Evolutionary conservation across 2,888 invertebrate genomes (phyloP).

Genomic region (Ormia ochracea): DNA sequence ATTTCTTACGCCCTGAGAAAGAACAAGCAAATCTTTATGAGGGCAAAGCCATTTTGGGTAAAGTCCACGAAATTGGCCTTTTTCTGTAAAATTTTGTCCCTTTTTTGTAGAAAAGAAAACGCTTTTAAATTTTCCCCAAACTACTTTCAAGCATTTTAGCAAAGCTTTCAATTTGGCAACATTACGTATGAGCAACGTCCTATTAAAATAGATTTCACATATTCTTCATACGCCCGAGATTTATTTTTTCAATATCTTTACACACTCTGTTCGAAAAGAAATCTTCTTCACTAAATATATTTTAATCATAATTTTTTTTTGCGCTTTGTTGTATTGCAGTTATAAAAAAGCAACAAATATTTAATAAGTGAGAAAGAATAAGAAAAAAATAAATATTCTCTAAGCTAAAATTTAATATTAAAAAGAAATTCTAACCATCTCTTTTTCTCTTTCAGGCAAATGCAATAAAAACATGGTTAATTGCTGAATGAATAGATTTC

Average conservation of each 20-base stretch:
- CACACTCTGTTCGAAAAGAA: not conserved
- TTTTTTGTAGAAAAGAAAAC: too few relatives aligned
- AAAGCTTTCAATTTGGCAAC: too few relatives aligned
- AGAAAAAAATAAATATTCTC: not conserved
- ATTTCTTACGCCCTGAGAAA: too few relatives aligned
- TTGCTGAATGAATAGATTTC: slow-evolving; percentile 68
- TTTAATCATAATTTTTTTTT: slow-evolving; percentile 22
- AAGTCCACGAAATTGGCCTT: too few relatives aligned
- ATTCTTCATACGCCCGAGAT: not conserved
- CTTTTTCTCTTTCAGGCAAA: slow-evolving; percentile 17
- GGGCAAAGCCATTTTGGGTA: too few relatives aligned
- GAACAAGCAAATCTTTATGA: too few relatives aligned
- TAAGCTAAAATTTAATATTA: slow-evolving; percentile 29
- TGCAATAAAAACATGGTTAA: slow-evolving; percentile 67
- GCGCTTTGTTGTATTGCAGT: slow-evolving; percentile 23
- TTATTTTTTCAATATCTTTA: not conserved
- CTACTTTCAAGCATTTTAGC: too few relatives aligned
- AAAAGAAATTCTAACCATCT: slow-evolving; percentile 6
- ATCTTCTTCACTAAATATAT: not conserved
- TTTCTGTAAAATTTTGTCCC: too few relatives aligned
- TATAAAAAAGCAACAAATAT: not conserved
- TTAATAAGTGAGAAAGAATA: not conserved
- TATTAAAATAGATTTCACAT: not conserved
- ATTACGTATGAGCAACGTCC: not conserved
- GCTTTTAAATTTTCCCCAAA: too few relatives aligned